Conservation (phyloP, 2,797 vertebrate species). For the Neosilurus mollespiculum region DNA sequence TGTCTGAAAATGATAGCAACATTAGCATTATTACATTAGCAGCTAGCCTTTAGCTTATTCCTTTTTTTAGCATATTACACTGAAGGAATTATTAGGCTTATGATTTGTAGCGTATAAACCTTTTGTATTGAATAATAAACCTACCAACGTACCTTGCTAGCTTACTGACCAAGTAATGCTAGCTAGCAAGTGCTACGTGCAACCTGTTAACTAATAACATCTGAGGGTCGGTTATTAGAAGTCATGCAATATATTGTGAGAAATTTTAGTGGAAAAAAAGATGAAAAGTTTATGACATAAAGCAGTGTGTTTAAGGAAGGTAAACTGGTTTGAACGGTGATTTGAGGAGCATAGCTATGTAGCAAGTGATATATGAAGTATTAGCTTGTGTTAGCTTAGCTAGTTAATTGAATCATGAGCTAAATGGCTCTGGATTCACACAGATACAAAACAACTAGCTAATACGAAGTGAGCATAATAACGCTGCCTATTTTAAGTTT, state of each 20-base stretch:
- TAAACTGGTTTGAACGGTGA: background rate
- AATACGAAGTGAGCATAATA: too few species aligned
- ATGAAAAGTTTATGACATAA: too few species aligned
- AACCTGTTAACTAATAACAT: background rate
- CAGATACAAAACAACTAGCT: background rate
- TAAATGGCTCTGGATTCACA: background rate
- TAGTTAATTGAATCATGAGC: background rate
- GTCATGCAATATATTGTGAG: background rate
- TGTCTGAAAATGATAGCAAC: background rate
- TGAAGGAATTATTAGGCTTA: background rate
- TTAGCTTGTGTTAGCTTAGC: background rate
- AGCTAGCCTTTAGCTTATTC: background rate
- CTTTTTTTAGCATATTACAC: background rate
- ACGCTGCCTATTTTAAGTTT: background rate
- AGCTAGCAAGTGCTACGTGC: background rate
- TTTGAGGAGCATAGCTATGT: background rate
- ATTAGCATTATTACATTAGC: background rate
- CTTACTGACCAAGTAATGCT: background rate
- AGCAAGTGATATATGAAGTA: background rate
- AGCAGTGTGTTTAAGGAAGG: background rate
- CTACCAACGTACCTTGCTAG: background rate
- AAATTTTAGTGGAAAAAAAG: background rate
- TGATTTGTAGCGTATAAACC: background rate
- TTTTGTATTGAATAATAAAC: background rate
- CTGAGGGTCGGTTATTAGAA: background rate